These are phyloP conservation scores for Silvanus unidentatus DNA, from an alignment of 2,888 invertebrate genomes.

Conservation along the genomic window DNA sequence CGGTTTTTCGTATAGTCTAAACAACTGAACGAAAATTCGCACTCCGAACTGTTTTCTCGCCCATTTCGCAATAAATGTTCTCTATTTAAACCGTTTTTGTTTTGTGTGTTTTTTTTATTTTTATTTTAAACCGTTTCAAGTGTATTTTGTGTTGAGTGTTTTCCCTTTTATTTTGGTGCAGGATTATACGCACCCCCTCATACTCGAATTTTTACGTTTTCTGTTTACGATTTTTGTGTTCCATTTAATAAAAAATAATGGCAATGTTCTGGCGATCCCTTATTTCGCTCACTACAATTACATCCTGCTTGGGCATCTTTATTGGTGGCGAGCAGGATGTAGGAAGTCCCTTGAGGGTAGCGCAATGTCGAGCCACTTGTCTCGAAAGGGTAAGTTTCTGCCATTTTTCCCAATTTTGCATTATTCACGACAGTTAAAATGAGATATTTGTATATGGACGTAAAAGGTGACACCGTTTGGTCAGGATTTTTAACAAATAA, in stretches of 20 bases:
- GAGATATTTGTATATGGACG: neutral
- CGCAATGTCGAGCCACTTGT: constrained; percentile 67
- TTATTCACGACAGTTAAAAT: neutral
- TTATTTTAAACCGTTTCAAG: constrained; percentile 1
- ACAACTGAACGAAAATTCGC: constrained; percentile 8
- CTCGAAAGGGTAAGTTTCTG: constrained; percentile 58
- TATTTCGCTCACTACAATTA: constrained; percentile 35
- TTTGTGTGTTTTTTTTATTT: constrained; percentile 11
- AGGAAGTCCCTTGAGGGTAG: constrained; percentile 64
- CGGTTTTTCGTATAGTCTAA: constrained; percentile 12
- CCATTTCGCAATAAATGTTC: no score
- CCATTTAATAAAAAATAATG: constrained; percentile 21
- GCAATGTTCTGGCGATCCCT: constrained; percentile 37
- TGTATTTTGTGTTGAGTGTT: neutral
- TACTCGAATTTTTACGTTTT: constrained; percentile 8
- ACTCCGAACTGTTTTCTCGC: neutral
- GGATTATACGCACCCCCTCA: neutral
- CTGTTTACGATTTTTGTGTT: constrained; percentile 16
- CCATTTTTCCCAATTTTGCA: neutral
- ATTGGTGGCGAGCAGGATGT: constrained; percentile 59
- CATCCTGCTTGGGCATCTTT: constrained; percentile 41
- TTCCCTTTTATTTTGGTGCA: neutral
- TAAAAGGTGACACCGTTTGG: neutral
- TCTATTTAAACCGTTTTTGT: constrained; percentile 4
- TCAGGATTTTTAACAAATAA: no score